phyloP scores from a whole-genome alignment of 2,113 vertebrate genomes.

The Proterorhinus semilunaris region DNA sequence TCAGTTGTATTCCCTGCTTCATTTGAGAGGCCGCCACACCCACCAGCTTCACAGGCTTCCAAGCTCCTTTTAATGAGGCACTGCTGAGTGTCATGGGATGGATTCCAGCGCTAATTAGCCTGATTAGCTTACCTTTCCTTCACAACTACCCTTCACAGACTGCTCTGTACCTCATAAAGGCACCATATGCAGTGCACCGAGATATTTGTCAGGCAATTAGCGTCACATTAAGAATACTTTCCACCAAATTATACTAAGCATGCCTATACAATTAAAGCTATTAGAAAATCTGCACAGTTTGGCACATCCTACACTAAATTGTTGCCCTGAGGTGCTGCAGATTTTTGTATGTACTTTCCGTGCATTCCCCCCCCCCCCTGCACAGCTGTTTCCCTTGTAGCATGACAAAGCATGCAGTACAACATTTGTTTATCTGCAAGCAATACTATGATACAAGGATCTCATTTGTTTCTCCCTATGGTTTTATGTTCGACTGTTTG shows the following conservation, averaged over 20 bases:
- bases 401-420: conserved; percentile 5
- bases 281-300: background rate
- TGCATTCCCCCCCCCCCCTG: conserved; percentile 8
- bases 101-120: background rate
- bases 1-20: background rate
- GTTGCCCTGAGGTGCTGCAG: background rate
- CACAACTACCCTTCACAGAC: background rate
- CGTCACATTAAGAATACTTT: background rate
- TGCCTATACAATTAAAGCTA: background rate
- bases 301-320: background rate
- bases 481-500: conserved; percentile 8
- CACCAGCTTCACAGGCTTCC: background rate
- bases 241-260: background rate
- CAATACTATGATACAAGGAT: conserved; percentile 8
- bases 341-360: conserved; percentile 1
- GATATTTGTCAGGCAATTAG: background rate
- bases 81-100: background rate
- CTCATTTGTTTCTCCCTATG: conserved; percentile 25
- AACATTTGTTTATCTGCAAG: conserved; percentile 7
- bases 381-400: conserved; percentile 31
- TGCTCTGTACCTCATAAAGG: background rate
- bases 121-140: background rate
- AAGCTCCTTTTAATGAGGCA: background rate
- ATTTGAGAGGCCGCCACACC: background rate
- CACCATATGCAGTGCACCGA: background rate